Percentiles rank a stretch among this genome's conserved stretches.
These are phyloP conservation scores for Mesochorus sp. DNA, from an alignment of 2,888 invertebrate species.

Conservation along the genomic window DNA sequence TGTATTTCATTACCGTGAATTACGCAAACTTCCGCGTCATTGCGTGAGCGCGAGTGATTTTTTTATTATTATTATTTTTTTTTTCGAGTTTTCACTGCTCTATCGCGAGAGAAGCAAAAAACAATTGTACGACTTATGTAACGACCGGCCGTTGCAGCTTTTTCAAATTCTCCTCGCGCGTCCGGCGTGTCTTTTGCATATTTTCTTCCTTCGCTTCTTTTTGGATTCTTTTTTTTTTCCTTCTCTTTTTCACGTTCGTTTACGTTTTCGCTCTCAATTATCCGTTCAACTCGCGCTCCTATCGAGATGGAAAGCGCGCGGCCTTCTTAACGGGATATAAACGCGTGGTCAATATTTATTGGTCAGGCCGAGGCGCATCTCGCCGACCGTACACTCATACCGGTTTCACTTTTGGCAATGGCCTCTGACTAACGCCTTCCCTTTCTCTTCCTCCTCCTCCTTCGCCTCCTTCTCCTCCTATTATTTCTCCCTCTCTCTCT, in stretches of 20 bases:
- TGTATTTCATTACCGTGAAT: constrained; percentile 40
- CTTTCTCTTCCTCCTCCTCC: constrained; percentile 8
- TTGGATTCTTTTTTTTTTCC: not conserved
- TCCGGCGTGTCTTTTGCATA: too few relatives aligned
- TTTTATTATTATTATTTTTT: constrained; percentile 41
- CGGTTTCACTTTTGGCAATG: constrained; percentile 82
- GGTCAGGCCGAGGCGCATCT: constrained; percentile 13
- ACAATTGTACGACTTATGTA: too few relatives aligned
- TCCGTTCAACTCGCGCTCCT: constrained; percentile 18
- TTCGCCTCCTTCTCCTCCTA: not conserved
- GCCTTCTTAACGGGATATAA: constrained; percentile 70
- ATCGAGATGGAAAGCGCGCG: constrained; percentile 71
- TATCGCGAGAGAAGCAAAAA: not conserved
- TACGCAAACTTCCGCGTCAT: constrained; percentile 53
- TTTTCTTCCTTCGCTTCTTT: not conserved
- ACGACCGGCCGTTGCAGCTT: too few relatives aligned
- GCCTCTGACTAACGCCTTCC: constrained; percentile 73
- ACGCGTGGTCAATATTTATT: constrained; percentile 68
- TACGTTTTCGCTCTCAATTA: constrained; percentile 23
- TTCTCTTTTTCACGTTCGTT: constrained; percentile 24
- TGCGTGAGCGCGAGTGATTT: constrained; percentile 50
- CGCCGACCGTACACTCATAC: constrained; percentile 63
- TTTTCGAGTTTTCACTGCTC: not conserved
- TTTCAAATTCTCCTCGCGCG: too few relatives aligned
- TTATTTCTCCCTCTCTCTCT: not conserved